Base-by-base conservation (phyloP, 2,113 vertebrate species). In the Bufo bufo region DNA sequence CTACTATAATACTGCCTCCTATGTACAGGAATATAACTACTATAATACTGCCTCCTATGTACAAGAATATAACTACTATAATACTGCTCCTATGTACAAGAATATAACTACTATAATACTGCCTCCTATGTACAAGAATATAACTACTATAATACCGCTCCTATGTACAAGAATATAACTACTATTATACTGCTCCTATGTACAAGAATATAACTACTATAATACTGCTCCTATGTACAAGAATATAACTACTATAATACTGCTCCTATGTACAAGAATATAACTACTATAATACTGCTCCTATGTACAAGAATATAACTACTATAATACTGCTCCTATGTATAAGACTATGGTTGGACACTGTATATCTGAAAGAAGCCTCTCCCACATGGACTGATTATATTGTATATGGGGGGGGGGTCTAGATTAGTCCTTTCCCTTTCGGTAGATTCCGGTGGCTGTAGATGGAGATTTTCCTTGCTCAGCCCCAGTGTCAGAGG, bases 61-160 rank as follows among this genome's bases (percentile, higher is more conserved):
- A 13, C 66, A 71, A 43, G 66, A 43, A 71, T 43, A 71, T 71
- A 71, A 43, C 66, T 71, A 43, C 66, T 71, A 71, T 71, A 71
- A 71, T 71, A 71, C 66, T 71, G 11, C 66, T 33, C 66, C 66
- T 71, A 71, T 71, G 8, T 71, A 66, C 63, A 71, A 43, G 66
- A 43, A 71, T 71, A 71, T 71, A 66, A 66, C 63, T 66, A 66
- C 63, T 66, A 66, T 66, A 66, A 66, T 66, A 66, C 63, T 66
- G 63, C 63, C n/a, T 5, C 63, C 63, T 66, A 23, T 66, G 6
- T 66, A 66, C 63, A 63, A 20, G 61, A 20, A 63, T 63, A 63
- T 63, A 63, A 63, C 61, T 63, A 63, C 61, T 63, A 63, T 63
- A 63, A 63, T 63, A 63, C 61, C 20, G 17, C 61, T 8, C 61